A percentile compares a stretch with the other conserved stretches of the same genome.
These are phyloP conservation scores for Corythucha ciliata DNA, from an alignment of 2,888 invertebrate genomes.

Conservation along the genomic window DNA sequence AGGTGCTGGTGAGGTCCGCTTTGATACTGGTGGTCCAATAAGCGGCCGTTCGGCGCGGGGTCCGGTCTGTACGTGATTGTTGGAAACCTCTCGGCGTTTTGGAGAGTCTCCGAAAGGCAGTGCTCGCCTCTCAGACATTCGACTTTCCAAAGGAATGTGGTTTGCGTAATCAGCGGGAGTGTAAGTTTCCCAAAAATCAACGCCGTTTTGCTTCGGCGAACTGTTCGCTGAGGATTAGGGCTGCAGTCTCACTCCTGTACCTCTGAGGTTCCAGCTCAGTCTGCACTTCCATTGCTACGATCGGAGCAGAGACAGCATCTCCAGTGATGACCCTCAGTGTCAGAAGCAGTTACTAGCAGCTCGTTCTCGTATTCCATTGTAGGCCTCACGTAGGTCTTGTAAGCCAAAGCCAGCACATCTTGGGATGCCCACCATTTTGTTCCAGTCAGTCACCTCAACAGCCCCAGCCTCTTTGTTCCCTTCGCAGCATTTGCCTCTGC, in stretches of 20 bases:
- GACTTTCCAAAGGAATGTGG: background rate
- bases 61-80: no score
- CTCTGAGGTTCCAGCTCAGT: background rate
- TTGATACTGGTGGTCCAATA: no score
- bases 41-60: no score
- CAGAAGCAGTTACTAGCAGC: background rate
- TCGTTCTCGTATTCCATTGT: constrained; percentile 11
- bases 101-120: no score
- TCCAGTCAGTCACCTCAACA: background rate
- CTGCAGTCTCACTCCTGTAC: background rate
- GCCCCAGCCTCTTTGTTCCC: background rate
- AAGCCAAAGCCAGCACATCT: background rate
- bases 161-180: background rate
- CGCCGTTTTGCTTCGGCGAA: background rate
- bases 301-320: background rate
- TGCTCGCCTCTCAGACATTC: background rate
- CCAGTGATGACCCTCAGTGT: background rate
- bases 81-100: no score
- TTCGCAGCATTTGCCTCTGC: background rate
- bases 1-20: no score
- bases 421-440: background rate
- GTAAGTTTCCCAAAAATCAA: constrained; percentile 2
- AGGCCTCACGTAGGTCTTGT: constrained; percentile 6
- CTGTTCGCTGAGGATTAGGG: background rate
- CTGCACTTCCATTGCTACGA: constrained; percentile 2